phyloP scores from a whole-genome alignment of 2,888 invertebrate genomes.

The Erpobdella octoculata region DNA sequence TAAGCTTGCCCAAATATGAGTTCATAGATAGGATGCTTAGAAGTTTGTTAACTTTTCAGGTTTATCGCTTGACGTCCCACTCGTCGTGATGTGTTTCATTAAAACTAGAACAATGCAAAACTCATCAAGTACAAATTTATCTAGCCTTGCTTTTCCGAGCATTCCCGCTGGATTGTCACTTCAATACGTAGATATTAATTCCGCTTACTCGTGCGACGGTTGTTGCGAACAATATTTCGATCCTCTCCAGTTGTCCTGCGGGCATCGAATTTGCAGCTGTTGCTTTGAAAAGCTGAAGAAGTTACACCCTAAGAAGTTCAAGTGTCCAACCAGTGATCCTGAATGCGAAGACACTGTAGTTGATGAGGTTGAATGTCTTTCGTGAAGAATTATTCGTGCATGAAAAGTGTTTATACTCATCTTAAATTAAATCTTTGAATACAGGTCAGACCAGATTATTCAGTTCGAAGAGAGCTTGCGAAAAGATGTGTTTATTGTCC shows the following conservation, averaged over 20 bases:
- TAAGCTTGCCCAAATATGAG: no score
- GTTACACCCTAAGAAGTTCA: background rate
- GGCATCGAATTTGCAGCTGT: slow-evolving; percentile 25
- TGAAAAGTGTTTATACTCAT: background rate
- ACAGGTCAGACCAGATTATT: background rate
- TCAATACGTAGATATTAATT: background rate
- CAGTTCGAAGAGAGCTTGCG: background rate
- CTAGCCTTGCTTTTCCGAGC: background rate
- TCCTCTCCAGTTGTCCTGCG: slow-evolving; percentile 26
- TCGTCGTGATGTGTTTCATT: no score
- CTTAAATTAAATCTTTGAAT: background rate
- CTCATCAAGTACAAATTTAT: no score
- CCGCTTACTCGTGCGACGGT: background rate
- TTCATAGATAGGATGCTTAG: no score
- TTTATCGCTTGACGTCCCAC: no score
- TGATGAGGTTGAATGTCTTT: background rate
- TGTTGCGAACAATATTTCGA: slow-evolving; percentile 4
- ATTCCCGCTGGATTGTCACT: background rate
- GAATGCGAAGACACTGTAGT: background rate
- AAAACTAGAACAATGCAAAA: no score
- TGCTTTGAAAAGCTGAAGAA: slow-evolving; percentile 1
- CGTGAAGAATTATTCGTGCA: background rate
- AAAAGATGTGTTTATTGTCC: background rate
- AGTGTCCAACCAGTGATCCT: background rate
- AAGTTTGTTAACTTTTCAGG: no score